Percentiles rank a stretch among this genome's conserved stretches.
These are phyloP conservation scores for Thunnus thynnus DNA, from an alignment of 2,113 vertebrate genomes.

Conservation along the genomic window DNA sequence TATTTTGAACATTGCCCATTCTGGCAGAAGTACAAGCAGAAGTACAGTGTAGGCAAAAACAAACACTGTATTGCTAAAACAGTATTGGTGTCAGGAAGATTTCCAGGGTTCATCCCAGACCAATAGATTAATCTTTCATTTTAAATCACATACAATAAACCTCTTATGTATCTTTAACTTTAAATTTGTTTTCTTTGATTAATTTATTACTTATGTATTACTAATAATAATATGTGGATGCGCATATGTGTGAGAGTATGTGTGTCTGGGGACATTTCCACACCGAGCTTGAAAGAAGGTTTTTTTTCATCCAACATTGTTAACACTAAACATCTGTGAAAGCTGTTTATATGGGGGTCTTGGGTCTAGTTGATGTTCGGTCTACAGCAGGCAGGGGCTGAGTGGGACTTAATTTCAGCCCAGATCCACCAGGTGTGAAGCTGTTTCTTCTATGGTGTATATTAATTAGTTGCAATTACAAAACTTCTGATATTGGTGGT, in stretches of 20 bases:
- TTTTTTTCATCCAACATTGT: background rate
- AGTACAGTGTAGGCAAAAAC: background rate
- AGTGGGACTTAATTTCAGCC: slow-evolving; percentile 23
- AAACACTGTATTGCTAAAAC: slow-evolving; percentile 6
- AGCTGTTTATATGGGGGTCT: slow-evolving; percentile 33
- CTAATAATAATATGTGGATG: background rate
- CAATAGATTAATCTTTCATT: slow-evolving; percentile 23
- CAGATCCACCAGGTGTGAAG: background rate
- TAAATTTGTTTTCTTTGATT: background rate
- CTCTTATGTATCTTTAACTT: background rate
- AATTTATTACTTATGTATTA: slow-evolving; percentile 6
- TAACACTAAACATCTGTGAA: slow-evolving; percentile 40
- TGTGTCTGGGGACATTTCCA: slow-evolving; percentile 10
- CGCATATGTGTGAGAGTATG: background rate
- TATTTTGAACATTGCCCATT: background rate
- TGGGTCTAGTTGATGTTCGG: slow-evolving; percentile 31
- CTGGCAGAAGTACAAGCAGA: slow-evolving; percentile 19
- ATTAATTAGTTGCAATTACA: background rate
- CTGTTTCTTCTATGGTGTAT: background rate
- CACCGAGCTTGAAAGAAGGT: background rate
- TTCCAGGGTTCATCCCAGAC: slow-evolving; percentile 12
- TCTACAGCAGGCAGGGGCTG: slow-evolving; percentile 15
- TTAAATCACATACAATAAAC: slow-evolving; percentile 9
- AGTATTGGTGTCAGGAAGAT: slow-evolving; percentile 9
- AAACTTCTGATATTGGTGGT: background rate